A percentile compares a stretch with the other conserved stretches of the same genome.
Evolutionary conservation across 1,140 invertebrate genomes (phyloP).

Genomic region (Helicoverpa zea): DNA sequence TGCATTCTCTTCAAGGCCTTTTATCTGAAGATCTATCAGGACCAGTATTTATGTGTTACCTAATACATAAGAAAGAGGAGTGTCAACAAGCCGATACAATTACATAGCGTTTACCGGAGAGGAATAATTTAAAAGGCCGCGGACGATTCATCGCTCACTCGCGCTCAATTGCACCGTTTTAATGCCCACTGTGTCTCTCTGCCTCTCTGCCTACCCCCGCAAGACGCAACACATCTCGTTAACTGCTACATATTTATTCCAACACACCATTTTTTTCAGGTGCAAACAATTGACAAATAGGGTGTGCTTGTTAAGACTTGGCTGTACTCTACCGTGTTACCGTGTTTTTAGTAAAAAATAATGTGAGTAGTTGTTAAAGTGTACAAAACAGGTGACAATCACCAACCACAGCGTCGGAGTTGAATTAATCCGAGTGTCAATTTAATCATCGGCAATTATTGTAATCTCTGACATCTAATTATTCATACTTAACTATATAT

Average conservation of each 20-base stretch:
- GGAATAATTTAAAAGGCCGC: constrained; percentile 50
- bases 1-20: too few relatives aligned
- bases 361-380: too few relatives aligned
- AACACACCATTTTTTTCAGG: not conserved
- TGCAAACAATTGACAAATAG: not conserved
- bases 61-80: not conserved
- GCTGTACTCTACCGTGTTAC: not conserved
- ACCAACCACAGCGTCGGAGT: too few relatives aligned
- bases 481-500: too few relatives aligned
- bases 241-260: constrained; percentile 19
- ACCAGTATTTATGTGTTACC: not conserved
- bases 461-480: too few relatives aligned
- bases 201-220: too few relatives aligned
- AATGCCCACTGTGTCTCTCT: constrained; percentile 12
- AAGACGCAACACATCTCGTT: not conserved
- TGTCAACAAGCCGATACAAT: constrained; percentile 34
- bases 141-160: constrained; percentile 24
- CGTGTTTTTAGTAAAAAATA: too few relatives aligned
- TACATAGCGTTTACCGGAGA: constrained; percentile 19
- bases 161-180: constrained; percentile 37
- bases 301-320: constrained; percentile 3
- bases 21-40: too few relatives aligned
- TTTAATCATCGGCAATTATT: too few relatives aligned
- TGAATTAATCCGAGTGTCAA: too few relatives aligned
- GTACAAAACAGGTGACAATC: too few relatives aligned